phyloP scores from a whole-genome alignment of 1,140 invertebrate genomes.

The Trissolcus basalis region DNA sequence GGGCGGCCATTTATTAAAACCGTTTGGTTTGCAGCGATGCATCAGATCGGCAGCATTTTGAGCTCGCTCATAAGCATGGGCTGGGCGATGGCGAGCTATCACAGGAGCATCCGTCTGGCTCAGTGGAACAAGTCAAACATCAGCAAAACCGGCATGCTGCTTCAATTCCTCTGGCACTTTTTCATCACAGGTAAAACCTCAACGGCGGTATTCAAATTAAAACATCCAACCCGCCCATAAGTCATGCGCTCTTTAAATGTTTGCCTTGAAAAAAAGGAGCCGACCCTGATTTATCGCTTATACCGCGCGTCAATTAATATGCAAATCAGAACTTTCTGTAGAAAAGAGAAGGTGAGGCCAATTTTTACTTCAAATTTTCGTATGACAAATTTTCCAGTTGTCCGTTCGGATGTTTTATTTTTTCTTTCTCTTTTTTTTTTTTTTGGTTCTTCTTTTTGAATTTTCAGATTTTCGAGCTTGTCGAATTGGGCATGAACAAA shows the following conservation, averaged over 20 bases:
- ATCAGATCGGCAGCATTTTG: conserved; percentile 83
- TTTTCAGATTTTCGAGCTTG: too few relatives aligned
- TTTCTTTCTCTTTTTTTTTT: too few relatives aligned
- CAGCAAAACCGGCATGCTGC: conserved; percentile 78
- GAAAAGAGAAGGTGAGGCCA: too few relatives aligned
- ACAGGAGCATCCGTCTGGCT: conserved; percentile 85
- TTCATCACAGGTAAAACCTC: conserved; percentile 81
- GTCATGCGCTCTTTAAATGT: conserved; percentile 19
- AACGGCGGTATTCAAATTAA: conserved; percentile 17
- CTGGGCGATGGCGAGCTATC: conserved; percentile 90
- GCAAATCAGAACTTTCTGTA: background rate
- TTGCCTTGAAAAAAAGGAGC: conserved; percentile 21
- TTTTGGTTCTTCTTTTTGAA: too few relatives aligned
- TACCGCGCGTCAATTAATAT: conserved; percentile 46
- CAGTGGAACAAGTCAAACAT: conserved; percentile 85
- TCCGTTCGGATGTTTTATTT: too few relatives aligned
- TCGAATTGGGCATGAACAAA: too few relatives aligned
- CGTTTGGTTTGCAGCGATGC: conserved; percentile 78
- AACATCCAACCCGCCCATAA: conserved; percentile 25
- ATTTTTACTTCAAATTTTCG: conserved; percentile 27
- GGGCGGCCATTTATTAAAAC: conserved; percentile 27
- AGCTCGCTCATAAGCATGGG: conserved; percentile 88
- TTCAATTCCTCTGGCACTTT: conserved; percentile 88
- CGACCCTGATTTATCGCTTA: conserved; percentile 36
- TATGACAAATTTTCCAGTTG: conserved; percentile 25